These are phyloP conservation scores for Trididemnum clinides DNA, from an alignment of 23 tunicate species.

Conservation along the genomic window DNA sequence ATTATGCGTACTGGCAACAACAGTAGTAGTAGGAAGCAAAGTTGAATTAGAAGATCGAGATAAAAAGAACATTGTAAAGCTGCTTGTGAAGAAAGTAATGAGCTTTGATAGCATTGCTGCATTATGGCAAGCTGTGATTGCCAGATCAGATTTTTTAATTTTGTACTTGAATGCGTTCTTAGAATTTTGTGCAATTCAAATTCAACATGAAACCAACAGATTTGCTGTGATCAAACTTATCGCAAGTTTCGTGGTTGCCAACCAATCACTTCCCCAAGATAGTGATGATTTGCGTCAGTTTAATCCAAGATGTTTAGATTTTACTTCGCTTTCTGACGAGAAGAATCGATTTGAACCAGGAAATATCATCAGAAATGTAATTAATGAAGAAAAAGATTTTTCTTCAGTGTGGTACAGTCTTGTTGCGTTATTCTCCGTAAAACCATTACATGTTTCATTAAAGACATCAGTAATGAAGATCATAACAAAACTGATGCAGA, in stretches of 20 bases:
- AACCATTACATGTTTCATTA: neutral
- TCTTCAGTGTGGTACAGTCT: slow-evolving; percentile 51
- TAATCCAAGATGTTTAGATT: slow-evolving; percentile 41
- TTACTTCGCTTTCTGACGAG: slow-evolving; percentile 33
- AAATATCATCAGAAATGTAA: slow-evolving; percentile 20
- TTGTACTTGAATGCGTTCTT: slow-evolving; percentile 18
- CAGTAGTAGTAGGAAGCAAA: slow-evolving; percentile 31
- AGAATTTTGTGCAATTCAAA: slow-evolving; percentile 42
- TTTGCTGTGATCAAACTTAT: slow-evolving; percentile 21
- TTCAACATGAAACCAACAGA: slow-evolving; percentile 24
- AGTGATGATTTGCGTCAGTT: slow-evolving; percentile 4
- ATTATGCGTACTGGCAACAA: slow-evolving; percentile 23
- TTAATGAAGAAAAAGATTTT: slow-evolving; percentile 3
- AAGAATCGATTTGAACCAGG: slow-evolving; percentile 2
- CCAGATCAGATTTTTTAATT: neutral
- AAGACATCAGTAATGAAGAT: neutral
- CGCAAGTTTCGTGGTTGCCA: neutral
- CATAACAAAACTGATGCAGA: neutral
- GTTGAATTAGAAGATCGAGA: neutral
- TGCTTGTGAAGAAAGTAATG: neutral
- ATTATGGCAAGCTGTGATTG: slow-evolving; percentile 29
- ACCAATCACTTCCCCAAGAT: slow-evolving; percentile 37
- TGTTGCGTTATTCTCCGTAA: slow-evolving; percentile 24
- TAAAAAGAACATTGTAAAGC: neutral
- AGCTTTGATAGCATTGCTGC: neutral